Evolutionary conservation across 92 coral and sea anemone species (phyloP), one percentile per base, ranked within the genome.

Genomic region (Muricea muricata): DNA sequence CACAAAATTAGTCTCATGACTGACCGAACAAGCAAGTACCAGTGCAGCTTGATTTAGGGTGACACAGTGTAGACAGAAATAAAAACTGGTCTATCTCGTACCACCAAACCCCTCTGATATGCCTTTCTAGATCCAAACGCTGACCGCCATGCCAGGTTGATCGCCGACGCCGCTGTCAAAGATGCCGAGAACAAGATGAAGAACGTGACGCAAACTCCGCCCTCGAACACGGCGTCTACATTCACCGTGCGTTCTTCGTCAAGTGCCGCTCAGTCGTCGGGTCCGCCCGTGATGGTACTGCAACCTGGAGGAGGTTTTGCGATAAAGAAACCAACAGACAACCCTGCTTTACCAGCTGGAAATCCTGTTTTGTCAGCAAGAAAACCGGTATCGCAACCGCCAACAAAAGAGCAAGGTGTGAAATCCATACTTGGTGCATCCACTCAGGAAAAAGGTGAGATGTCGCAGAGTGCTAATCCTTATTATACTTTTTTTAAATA

Each of bases 151-250:
- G 97, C 92, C 5, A 89, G 75, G 32, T 81, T 84, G 61, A 91
- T 93, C 28, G 97, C 97, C 7, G 85, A 90, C 28, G 97, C 92
- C 11, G 97, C 97, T 25, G 25, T 93, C 23, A 88, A 91, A 87
- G 91, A 89, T 11, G 93, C 97, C 11, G 89, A 85, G 54, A 58
- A 78, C 5, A 78, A 78, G 40, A 78, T 78, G 70, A 78, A 56
- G 17, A 78, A 58, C n/a, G 83, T 78, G n/a, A 78, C 83, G 5
- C 83, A 78, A 29, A 33, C 71, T 8, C 83, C 83, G 9, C 83
- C 83, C 1, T 32, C 69, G 18, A 78, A 78, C 33, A 56, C 70
- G 1, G 47, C 48, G 13, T 30, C 83, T 33, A 78, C 83, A 13
- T 78, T 78, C 56, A 78, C 83, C 57, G 42, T 23, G 6, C 69